These are phyloP conservation scores for Mimas tiliae DNA, from an alignment of 2,888 invertebrate genomes.

Conservation along the genomic window DNA sequence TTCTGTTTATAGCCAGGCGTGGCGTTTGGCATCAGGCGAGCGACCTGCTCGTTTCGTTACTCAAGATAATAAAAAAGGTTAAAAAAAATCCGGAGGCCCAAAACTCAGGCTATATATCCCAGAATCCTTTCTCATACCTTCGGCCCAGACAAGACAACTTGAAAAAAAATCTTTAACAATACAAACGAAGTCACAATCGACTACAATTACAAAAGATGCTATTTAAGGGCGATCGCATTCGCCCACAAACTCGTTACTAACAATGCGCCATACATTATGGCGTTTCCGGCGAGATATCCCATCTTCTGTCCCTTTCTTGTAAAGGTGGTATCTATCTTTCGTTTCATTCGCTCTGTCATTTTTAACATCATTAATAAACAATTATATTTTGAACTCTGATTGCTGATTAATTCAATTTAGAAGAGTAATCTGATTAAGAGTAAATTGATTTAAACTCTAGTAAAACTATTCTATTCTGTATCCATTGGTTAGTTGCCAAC, in stretches of 20 bases:
- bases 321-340: constrained; percentile 7
- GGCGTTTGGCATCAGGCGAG: too few relatives aligned
- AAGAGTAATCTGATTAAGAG: too few relatives aligned
- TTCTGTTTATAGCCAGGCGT: too few relatives aligned
- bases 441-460: too few relatives aligned
- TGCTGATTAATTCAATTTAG: background rate
- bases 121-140: background rate
- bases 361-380: constrained; percentile 80
- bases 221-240: constrained; percentile 49
- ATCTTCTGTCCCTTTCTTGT: constrained; percentile 43
- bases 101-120: background rate
- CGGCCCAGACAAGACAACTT: background rate
- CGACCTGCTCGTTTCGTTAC: too few relatives aligned
- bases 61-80: too few relatives aligned
- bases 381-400: constrained; percentile 33
- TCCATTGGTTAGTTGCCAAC: too few relatives aligned
- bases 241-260: constrained; percentile 82
- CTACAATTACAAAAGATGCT: constrained; percentile 47
- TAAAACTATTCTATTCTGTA: too few relatives aligned
- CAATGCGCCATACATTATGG: constrained; percentile 82
- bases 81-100: too few relatives aligned
- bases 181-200: constrained; percentile 8
- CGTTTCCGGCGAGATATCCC: constrained; percentile 78
- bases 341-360: constrained; percentile 67
- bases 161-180: background rate